Conservation (phyloP, 2,888 invertebrate species). For the Tineola bisselliella region DNA sequence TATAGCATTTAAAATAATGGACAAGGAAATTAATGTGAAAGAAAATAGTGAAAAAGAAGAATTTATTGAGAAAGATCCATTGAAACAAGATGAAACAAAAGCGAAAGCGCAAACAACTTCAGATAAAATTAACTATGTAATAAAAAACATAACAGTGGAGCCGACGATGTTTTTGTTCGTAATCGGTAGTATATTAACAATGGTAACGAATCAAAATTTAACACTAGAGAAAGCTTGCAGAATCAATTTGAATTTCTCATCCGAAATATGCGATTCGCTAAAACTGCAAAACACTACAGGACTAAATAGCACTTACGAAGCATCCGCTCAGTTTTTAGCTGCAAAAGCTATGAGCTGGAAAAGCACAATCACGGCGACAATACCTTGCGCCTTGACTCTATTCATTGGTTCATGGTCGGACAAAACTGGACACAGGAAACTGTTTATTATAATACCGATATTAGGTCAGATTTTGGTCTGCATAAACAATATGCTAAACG, state of each 20-base stretch:
- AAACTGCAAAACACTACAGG: conserved; percentile 71
- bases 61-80: conserved; percentile 27
- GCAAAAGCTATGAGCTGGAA: conserved; percentile 82
- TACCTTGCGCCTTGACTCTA: conserved; percentile 79
- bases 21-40: neutral
- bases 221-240: conserved; percentile 86
- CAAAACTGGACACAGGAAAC: conserved; percentile 71
- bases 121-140: conserved; percentile 23
- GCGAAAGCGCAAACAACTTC: conserved; percentile 15
- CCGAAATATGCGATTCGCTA: conserved; percentile 77
- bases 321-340: conserved; percentile 72
- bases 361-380: conserved; percentile 79
- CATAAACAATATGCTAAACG: conserved; percentile 77
- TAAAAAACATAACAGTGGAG: conserved; percentile 41
- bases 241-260: conserved; percentile 77
- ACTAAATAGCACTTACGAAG: conserved; percentile 54
- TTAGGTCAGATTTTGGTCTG: conserved; percentile 76
- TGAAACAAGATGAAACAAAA: conserved; percentile 19
- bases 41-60: conserved; percentile 17
- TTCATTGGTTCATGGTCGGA: conserved; percentile 83
- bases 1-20: neutral
- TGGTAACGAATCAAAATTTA: conserved; percentile 80
- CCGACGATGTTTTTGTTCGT: conserved; percentile 39
- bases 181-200: conserved; percentile 50
- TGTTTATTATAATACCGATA: conserved; percentile 78